phyloP scores from a whole-genome alignment of 64 coral and sea anemone species.

The Stichodactyla helianthus region DNA sequence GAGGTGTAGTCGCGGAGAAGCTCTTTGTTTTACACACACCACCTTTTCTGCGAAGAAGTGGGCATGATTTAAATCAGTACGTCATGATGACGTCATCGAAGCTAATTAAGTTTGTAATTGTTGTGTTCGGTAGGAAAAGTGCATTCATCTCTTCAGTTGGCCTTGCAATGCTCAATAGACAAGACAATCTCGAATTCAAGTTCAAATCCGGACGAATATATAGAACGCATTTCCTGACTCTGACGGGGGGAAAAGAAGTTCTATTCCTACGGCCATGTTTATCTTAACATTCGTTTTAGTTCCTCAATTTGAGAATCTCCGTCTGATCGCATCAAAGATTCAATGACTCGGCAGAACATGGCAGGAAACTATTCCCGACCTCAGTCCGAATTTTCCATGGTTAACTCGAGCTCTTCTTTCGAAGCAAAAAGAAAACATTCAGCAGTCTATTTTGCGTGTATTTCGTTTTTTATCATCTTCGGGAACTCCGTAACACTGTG shows the following conservation, averaged over 20 bases:
- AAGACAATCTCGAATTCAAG: background rate
- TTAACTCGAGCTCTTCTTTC: background rate
- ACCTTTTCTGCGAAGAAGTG: background rate
- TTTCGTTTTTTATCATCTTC: slow-evolving; percentile 8
- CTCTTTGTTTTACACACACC: background rate
- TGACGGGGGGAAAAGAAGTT: background rate
- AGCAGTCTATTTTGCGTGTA: slow-evolving; percentile 12
- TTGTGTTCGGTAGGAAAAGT: background rate
- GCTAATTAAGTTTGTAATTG: background rate
- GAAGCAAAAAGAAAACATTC: background rate
- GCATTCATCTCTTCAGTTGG: background rate
- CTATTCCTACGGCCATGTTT: background rate
- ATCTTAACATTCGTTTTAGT: background rate
- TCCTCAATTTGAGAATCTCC: background rate
- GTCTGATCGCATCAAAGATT: background rate
- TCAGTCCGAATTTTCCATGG: background rate
- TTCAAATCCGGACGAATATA: background rate
- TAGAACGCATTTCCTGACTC: background rate
- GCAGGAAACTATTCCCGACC: background rate
- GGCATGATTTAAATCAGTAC: background rate
- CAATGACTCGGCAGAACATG: background rate
- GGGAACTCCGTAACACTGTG: slow-evolving; percentile 2
- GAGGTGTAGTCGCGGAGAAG: background rate
- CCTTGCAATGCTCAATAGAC: background rate
- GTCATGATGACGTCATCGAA: background rate